Percentiles rank a stretch among this genome's conserved stretches.
Evolutionary conservation across 2,113 vertebrate genomes (phyloP).

Genomic region (Bubo scandiacus): DNA sequence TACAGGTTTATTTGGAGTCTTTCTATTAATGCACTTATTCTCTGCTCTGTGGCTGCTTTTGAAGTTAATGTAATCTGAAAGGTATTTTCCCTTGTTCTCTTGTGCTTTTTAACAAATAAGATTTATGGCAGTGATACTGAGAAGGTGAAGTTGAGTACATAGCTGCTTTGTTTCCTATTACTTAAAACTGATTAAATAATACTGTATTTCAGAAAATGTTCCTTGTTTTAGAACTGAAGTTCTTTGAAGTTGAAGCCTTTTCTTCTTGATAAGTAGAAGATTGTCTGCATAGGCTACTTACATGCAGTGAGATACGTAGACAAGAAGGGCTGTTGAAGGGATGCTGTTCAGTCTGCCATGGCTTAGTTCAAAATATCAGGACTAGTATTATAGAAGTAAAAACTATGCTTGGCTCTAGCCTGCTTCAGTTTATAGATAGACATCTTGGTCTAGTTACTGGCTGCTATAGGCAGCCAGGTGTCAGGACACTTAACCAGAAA

Average conservation of each 20-base stretch:
- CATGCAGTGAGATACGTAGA: accelerated
- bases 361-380: not conserved
- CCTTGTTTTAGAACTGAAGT: not conserved
- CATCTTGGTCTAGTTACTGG: not conserved
- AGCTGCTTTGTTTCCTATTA: not conserved
- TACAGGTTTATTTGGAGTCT: not conserved
- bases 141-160: not conserved
- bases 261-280: not conserved
- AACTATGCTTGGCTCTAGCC: not conserved
- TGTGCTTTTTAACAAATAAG: not conserved
- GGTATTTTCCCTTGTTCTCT: not conserved
- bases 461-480: not conserved
- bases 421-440: not conserved
- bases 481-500: not conserved
- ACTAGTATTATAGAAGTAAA: not conserved
- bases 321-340: not conserved
- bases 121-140: not conserved
- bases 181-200: not conserved
- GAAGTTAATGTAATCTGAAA: not conserved
- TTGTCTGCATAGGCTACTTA: not conserved
- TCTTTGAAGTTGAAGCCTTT: not conserved
- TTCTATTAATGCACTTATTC: not conserved
- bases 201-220: not conserved
- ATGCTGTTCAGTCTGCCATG: not conserved
- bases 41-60: not conserved